Base-by-base conservation (phyloP, 2,888 invertebrate genomes). In the Drosophila niveifrons region DNA sequence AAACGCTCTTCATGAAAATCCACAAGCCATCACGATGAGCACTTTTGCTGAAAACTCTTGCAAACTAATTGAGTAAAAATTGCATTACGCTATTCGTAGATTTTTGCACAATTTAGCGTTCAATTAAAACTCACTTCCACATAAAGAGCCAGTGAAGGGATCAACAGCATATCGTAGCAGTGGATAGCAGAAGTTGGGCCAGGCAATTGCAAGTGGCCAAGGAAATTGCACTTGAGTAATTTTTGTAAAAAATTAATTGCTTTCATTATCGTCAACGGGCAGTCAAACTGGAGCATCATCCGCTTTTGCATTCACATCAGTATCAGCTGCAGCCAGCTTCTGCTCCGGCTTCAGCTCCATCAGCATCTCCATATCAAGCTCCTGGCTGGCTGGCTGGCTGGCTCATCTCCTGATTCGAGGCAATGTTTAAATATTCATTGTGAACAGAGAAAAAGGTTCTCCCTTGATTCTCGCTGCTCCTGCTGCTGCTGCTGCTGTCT, bases 341-440 rank as follows among this genome's bases (percentile, higher is more conserved):
- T 39, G 53, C 17, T 29, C 6, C 47, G 9, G 10, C 53, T 55
- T 44, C 48, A 52, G 50, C 41, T 58, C 36, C 70, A 36, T 36
- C 36, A 36, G 36, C 36, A 36, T n/a, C 36, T 36, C 36, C 36
- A 11, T 6, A 11, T 36, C 36, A n/a, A 36, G 59, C 44, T 41
- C 11, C 17, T 15, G 39, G 23, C 23, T 23, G 23, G 23, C 17
- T 15, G 39, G 23, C 23, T 23, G 23, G 23, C 23, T 23, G 23
- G 34, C 31, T 50, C 9, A 18, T 59, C 58, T 58, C 8, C 52
- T 52, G 15, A 36, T 53, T 34, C 47, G 36, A 59, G 55, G 44
- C 58, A 71, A 66, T 75, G 69, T 69, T 84, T 88, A 84, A 84
- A 84, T 89, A 84, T 84, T 84, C 83, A 83, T 83, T 70, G 73